A percentile compares a stretch with the other conserved stretches of the same genome.
These are phyloP conservation scores for Philotrypesis tridentata DNA, from an alignment of 1,140 invertebrate species.

Conservation along the genomic window DNA sequence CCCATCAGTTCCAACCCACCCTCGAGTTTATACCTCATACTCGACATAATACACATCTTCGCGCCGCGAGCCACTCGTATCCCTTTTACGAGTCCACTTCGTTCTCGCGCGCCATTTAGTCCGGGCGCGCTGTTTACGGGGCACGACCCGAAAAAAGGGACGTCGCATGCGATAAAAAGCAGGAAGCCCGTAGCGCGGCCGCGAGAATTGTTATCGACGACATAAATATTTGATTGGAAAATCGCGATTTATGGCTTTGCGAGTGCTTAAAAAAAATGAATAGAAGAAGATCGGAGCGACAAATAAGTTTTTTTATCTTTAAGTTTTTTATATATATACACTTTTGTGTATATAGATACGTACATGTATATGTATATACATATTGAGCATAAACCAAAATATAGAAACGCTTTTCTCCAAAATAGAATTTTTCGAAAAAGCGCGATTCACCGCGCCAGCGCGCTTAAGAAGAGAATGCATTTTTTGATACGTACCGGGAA, in stretches of 20 bases:
- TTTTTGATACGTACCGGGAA: not conserved
- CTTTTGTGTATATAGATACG: no score
- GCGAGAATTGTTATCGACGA: constrained; percentile 42
- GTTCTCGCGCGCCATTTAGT: constrained; percentile 30
- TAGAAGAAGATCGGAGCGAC: no score
- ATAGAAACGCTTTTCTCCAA: not conserved
- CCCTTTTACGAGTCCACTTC: constrained; percentile 43
- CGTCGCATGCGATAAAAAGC: not conserved
- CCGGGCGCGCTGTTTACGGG: constrained; percentile 24
- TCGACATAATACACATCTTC: constrained; percentile 31
- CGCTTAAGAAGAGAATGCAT: not conserved
- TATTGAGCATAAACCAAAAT: not conserved
- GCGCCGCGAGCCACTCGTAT: not conserved
- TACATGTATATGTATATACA: not conserved
- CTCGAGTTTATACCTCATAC: constrained; percentile 12
- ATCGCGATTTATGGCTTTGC: constrained; percentile 20
- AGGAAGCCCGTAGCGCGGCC: not conserved
- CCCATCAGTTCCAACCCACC: not conserved
- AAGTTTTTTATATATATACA: no score
- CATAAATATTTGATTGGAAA: constrained; percentile 50
- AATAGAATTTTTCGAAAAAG: not conserved
- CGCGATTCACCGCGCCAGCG: not conserved
- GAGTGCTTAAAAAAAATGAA: not conserved
- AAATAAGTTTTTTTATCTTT: no score
- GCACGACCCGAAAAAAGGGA: constrained; percentile 22